Evolutionary conservation across 2,888 invertebrate genomes (phyloP), one percentile per base, ranked within the genome.

Genomic region (Eumacrocentrus americanus): DNA sequence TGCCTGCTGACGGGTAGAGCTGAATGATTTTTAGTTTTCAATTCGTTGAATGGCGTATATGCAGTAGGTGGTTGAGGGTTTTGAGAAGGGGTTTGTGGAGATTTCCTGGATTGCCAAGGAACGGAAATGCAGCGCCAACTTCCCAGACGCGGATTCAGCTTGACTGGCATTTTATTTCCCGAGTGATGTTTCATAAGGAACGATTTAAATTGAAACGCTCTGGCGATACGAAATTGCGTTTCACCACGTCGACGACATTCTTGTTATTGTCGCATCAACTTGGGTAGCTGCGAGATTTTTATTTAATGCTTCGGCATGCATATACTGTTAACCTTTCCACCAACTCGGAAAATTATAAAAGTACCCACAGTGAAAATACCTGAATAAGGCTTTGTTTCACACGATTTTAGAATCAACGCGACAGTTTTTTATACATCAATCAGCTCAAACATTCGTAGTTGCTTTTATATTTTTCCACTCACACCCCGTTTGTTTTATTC

Each of bases 121-220:
- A 48, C 29, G 34, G 54, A 40, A 40, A 38, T 23, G 47, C 12
- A 46, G 34, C 51, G 16, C 12, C 20, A 51, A 22, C 37, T 18
- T 34, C 14, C 40, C 14, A 5, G 20, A 46, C 37, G 58, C 35
- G 16, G 20, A 52, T 22, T 38, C 48, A 51, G 12, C 51, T 40
- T 59, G 59, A 59, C 53, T 54, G 54, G 54, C 59, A 59, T 59
- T 59, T 59, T 53, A 59, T 59, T 54, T 59, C 59, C 54, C 34
- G 23, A 44, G 46, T 52, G 51, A 52, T 58, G 37, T 52, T 58
- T 54, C 46, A 58, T 52, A 52, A 53, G 59, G 9, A 59, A 38
- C 34, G 47, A 59, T 59, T 59, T 54, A 48, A 53, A 54, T 54
- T 47, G 48, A 40, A 59, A 59, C 12, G 46, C 46, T 53, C 20